phyloP scores from a whole-genome alignment of 1,140 invertebrate genomes.

The Bombus cullumanus region DNA sequence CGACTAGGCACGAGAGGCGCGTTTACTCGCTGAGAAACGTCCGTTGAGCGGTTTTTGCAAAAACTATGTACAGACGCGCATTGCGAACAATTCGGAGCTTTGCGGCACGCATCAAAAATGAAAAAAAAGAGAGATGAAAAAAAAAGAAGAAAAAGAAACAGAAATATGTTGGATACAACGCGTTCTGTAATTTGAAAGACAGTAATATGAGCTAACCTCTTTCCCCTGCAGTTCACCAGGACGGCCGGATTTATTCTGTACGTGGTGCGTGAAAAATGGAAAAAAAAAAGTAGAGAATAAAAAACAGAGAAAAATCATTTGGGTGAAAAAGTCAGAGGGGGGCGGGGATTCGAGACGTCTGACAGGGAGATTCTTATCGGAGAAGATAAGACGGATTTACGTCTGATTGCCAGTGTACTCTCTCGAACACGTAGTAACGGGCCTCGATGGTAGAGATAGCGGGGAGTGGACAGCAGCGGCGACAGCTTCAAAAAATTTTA shows the following conservation, averaged over 20 bases:
- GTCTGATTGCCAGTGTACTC: slow-evolving; percentile 57
- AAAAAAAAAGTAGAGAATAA: slow-evolving; percentile 50
- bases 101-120: slow-evolving; percentile 34
- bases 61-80: slow-evolving; percentile 40
- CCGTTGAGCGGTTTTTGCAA: slow-evolving; percentile 5
- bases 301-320: slow-evolving; percentile 12
- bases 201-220: slow-evolving; percentile 80
- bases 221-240: slow-evolving; percentile 83
- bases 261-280: slow-evolving; percentile 66
- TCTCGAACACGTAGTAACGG: slow-evolving; percentile 49
- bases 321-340: slow-evolving; percentile 26
- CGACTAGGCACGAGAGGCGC: not conserved
- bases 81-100: slow-evolving; percentile 38
- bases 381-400: slow-evolving; percentile 18
- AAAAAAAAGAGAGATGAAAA: not conserved
- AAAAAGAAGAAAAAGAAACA: slow-evolving; percentile 44
- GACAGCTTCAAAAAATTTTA: slow-evolving; percentile 71
- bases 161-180: slow-evolving; percentile 34
- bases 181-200: slow-evolving; percentile 34
- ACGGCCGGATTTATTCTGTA: slow-evolving; percentile 78
- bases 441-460: slow-evolving; percentile 55
- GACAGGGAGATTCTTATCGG: not conserved
- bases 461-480: slow-evolving; percentile 65
- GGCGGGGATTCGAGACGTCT: not conserved
- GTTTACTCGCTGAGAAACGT: not conserved